A percentile compares a stretch with the other conserved stretches of the same genome.
phyloP scores from a whole-genome alignment of 2,888 invertebrate species.

The Eretmocerus hayati region DNA sequence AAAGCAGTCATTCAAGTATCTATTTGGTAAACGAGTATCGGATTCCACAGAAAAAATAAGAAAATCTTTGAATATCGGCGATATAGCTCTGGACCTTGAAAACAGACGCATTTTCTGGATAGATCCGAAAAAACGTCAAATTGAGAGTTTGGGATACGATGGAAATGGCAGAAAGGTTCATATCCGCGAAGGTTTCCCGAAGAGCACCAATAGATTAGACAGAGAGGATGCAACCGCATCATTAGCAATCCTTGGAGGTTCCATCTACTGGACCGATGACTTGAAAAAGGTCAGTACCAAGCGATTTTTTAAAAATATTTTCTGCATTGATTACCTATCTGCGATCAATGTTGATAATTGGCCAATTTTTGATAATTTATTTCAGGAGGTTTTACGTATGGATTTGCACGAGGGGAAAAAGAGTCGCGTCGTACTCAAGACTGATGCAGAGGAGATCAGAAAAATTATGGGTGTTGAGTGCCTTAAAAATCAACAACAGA shows the following conservation, averaged over 20 bases:
- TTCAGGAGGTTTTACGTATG: constrained; percentile 2
- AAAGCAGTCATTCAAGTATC: background rate
- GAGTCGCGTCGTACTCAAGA: background rate
- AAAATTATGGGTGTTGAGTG: constrained; percentile 1
- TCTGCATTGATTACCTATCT: no score
- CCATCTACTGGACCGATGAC: constrained; percentile 2
- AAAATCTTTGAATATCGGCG: background rate
- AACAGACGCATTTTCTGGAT: constrained; percentile 9
- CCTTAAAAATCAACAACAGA: background rate
- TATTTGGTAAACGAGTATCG: background rate
- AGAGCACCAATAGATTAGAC: background rate
- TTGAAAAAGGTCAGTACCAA: background rate
- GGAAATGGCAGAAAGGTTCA: constrained; percentile 2
- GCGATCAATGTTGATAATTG: background rate
- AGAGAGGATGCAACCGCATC: background rate
- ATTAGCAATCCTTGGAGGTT: background rate
- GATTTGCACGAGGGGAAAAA: background rate
- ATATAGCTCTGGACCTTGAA: background rate
- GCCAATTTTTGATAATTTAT: background rate
- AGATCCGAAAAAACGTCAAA: background rate
- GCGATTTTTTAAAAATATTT: no score
- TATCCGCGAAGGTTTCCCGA: background rate
- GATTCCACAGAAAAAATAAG: background rate
- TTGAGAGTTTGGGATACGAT: constrained; percentile 10
- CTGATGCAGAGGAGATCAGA: background rate